phyloP scores from a whole-genome alignment of 2,797 vertebrate species.

The Leptatherina wallacei region DNA sequence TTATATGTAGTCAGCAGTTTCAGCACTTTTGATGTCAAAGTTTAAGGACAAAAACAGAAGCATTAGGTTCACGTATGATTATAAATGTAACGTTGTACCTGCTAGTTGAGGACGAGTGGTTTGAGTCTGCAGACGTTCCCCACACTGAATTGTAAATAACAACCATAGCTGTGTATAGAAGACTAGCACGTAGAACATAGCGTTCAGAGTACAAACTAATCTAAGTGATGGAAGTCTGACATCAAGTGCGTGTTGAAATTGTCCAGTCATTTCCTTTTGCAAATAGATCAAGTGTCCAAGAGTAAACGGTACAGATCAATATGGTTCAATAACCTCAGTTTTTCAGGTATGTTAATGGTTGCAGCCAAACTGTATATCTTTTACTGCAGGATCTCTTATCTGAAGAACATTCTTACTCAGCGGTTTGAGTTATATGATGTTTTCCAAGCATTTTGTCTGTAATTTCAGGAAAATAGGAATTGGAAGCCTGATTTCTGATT shows the following conservation, averaged over 20 bases:
- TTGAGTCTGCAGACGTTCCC: background rate
- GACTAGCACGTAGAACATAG: background rate
- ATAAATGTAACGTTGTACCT: background rate
- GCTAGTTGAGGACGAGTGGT: background rate
- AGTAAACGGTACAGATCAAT: background rate
- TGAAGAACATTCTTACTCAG: background rate
- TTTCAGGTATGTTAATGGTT: background rate
- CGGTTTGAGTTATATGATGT: background rate
- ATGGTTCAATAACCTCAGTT: background rate
- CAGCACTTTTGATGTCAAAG: background rate
- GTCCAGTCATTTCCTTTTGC: background rate
- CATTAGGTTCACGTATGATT: too few species aligned
- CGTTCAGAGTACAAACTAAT: background rate
- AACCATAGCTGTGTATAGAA: background rate
- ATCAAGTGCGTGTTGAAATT: background rate
- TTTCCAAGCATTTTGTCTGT: background rate
- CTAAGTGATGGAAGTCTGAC: background rate
- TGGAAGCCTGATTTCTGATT: background rate
- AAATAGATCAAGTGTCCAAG: background rate
- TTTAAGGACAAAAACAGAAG: background rate
- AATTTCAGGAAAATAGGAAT: background rate
- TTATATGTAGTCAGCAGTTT: background rate
- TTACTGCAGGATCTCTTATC: background rate
- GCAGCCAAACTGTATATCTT: background rate
- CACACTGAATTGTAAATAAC: background rate